Base-by-base conservation (phyloP, 2,113 vertebrate species). In the Cyrtonyx montezumae region DNA sequence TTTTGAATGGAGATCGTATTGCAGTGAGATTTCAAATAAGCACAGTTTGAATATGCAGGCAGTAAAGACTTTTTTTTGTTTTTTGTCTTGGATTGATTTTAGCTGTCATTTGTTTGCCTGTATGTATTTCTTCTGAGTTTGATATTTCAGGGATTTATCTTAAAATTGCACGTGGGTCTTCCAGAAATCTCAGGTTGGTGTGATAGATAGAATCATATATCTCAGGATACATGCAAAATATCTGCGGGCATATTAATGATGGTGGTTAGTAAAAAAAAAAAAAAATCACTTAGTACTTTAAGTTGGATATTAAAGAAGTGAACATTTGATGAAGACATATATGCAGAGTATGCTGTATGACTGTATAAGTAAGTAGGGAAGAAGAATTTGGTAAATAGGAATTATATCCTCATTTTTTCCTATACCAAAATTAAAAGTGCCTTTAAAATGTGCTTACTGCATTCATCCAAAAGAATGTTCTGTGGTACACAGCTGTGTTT, bases 51-150 rank as follows among this genome's bases (percentile, higher is more conserved):
- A 75, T 30, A 49, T 7, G 49, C 49, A 77, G 55, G 26, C 73
- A 23, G 76, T 43, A 70, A 77, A 34, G 81, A 40, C 32, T 86
- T 87, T 32, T n/a, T n/a, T n/a, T 81, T 86, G 84, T 32, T 81
- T 79, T 93, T 95, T 78, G 65, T 75, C 43, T 28, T 55, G 67
- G 22, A 11, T 76, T 88, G 80, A 32, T 78, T 76, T 90, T 30
- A 68, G 61, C 65, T 78, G 71, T 76, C 18, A 19, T 34, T 88
- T 87, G 7, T 58, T 82, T 79, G 16, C 34, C 43, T 37, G 2
- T 15, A 12, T 36, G 22, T 25, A 15, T 78, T 86, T 75, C 51
- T 86, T 81, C 36, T 61, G 66, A 61, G 61, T 84, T 83, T 58
- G 51, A 2, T 62, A 51, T 61, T 82, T 79, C 46, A 26, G 43